phyloP scores from a whole-genome alignment of 2,888 invertebrate genomes.

The Masnerella sp. region DNA sequence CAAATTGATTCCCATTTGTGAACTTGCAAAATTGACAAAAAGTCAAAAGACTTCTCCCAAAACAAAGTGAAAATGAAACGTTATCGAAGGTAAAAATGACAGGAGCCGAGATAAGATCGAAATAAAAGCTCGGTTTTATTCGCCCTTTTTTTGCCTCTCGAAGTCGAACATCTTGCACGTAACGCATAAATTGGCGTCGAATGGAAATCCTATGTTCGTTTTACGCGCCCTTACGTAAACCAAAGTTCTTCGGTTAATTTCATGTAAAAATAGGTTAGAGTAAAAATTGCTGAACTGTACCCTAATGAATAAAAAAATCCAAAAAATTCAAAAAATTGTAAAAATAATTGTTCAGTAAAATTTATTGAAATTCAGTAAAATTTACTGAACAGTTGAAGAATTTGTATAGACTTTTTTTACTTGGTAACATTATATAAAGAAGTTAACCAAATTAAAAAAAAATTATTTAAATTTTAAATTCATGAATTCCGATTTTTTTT shows the following conservation, averaged over 20 bases:
- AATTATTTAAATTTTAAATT: too few relatives aligned
- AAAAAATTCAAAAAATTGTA: too few relatives aligned
- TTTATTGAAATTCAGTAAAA: too few relatives aligned
- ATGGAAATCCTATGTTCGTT: constrained; percentile 25
- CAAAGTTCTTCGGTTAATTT: constrained; percentile 9
- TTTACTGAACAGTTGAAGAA: too few relatives aligned
- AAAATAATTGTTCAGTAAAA: too few relatives aligned
- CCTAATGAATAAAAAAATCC: too few relatives aligned
- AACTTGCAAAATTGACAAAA: background rate
- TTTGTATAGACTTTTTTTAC: too few relatives aligned
- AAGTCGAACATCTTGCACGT: constrained; percentile 32
- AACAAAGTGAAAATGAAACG: constrained; percentile 34
- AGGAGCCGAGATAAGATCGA: constrained; percentile 31
- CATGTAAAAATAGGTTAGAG: too few relatives aligned
- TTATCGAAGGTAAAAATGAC: constrained; percentile 39
- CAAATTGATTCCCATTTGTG: background rate
- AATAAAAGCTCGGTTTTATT: constrained; percentile 39
- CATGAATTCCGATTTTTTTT: too few relatives aligned
- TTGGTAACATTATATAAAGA: too few relatives aligned
- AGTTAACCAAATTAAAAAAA: too few relatives aligned
- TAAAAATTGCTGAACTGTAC: too few relatives aligned
- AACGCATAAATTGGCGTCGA: constrained; percentile 25
- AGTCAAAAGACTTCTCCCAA: background rate
- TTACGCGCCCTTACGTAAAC: constrained; percentile 22
- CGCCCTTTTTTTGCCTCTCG: background rate